Base-by-base conservation (phyloP, 1,140 invertebrate genomes). In the Coboldia fuscipes region DNA sequence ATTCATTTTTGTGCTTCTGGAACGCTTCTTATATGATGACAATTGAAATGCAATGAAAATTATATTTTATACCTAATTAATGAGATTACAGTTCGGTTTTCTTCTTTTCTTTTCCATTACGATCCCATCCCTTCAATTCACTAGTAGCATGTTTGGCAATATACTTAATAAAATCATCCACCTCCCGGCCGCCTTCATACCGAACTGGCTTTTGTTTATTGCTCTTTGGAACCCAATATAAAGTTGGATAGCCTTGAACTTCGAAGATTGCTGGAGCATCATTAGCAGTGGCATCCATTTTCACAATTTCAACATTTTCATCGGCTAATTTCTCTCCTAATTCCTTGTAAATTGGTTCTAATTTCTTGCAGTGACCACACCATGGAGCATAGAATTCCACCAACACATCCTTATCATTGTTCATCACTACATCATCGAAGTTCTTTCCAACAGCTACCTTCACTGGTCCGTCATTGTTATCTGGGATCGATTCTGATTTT, bases 331-430 rank as follows among this genome's bases (percentile, higher is more conserved):
- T 92, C 38, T 80, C 75, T 30, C 83, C 94, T 19, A 99, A 60
- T 59, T 98, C 90, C 38, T 96, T 89, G 58, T 70, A 97, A 30
- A 86, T 68, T 17, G 94, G 94, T 2, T 85, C 71, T 13, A 99
- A 62, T 54, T 85, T 88, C 61, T 96, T 96, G 63, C 94, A 99
- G 50, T 98, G 94, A 41, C 93, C 93, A 57, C 94, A 98, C 92
- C 92, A 97, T 1, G 92, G 90, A 21, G 92, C 92, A 60, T 97
- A 97, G 60, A 97, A 97, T 57, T 97, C 92, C 41, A 98, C 74
- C 4, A 99, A 62, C 4, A 85, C 85, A 60, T 99, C 94, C 51
- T 92, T 86, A 18, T 65, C 77, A 43, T 80, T 80, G 50, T 98
- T 79, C 6, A 70, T 78, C 0, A 98, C 88, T 30, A 97, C 62